Evolutionary conservation across 1,140 invertebrate species (phyloP).

Genomic region (Stegodyphus mimosarum): DNA sequence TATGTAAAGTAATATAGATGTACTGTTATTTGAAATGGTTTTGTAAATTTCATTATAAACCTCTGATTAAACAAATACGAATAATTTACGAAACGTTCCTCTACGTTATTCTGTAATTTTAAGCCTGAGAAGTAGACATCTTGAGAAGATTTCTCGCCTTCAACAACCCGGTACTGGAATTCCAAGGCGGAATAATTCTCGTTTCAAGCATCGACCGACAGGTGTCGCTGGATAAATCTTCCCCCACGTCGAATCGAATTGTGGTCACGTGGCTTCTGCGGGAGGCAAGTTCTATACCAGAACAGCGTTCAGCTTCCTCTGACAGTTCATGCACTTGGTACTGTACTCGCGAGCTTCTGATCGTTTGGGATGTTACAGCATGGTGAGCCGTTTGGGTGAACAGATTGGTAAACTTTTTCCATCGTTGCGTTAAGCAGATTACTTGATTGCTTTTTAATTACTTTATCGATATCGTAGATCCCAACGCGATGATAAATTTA

Average conservation of each 20-base stretch:
- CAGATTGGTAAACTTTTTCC: not conserved
- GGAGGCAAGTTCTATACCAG: not conserved
- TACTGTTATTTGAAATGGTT: too few relatives aligned
- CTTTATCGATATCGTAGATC: conserved; percentile 39
- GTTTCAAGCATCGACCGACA: not conserved
- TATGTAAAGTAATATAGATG: too few relatives aligned
- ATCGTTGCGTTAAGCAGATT: not conserved
- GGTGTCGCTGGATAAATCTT: not conserved
- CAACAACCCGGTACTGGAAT: too few relatives aligned
- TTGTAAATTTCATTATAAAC: too few relatives aligned
- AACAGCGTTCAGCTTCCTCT: not conserved
- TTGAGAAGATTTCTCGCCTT: too few relatives aligned
- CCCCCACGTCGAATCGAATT: conserved; percentile 14
- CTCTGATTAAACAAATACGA: too few relatives aligned
- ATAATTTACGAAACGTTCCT: too few relatives aligned
- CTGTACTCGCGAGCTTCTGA: not conserved
- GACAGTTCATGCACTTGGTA: not conserved
- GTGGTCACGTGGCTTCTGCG: conserved; percentile 14
- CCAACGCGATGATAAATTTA: too few relatives aligned
- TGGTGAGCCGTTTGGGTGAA: not conserved
- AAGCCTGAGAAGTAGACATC: too few relatives aligned
- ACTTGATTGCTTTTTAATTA: conserved; percentile 59
- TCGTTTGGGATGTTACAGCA: not conserved
- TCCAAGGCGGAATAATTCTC: too few relatives aligned
- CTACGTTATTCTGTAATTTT: too few relatives aligned